Percentiles rank a stretch among this genome's conserved stretches.
These are phyloP conservation scores for Conops quadrifasciatus DNA, from an alignment of 2,888 invertebrate genomes.

Conservation along the genomic window DNA sequence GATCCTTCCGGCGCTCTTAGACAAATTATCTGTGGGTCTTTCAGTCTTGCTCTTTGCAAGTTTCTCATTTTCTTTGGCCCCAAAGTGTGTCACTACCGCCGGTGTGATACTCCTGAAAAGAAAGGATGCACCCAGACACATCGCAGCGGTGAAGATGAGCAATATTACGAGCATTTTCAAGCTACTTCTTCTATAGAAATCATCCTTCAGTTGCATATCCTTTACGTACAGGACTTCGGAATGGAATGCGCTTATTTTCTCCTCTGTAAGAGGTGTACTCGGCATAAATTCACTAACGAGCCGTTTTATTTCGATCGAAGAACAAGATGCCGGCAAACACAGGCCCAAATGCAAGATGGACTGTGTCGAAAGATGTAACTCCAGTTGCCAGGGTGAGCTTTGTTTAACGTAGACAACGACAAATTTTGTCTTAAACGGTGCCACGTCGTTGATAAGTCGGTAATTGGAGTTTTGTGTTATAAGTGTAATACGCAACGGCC, in stretches of 20 bases:
- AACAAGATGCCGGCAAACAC: constrained; percentile 67
- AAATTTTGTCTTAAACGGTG: constrained; percentile 63
- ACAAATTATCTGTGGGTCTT: too few species aligned
- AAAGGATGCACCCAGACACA: constrained; percentile 4
- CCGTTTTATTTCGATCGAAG: constrained; percentile 56
- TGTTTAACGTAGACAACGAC: constrained; percentile 61
- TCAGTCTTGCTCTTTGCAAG: background rate
- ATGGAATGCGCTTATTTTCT: constrained; percentile 55
- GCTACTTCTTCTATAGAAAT: constrained; percentile 16
- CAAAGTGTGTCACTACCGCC: background rate
- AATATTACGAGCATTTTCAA: background rate
- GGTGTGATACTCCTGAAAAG: background rate
- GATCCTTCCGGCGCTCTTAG: background rate
- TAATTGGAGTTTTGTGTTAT: constrained; percentile 57
- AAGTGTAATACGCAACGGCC: constrained; percentile 56
- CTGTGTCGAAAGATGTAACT: constrained; percentile 39
- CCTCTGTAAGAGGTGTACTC: constrained; percentile 54
- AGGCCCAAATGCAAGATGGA: constrained; percentile 67
- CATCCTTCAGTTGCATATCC: constrained; percentile 50
- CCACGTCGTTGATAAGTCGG: constrained; percentile 55
- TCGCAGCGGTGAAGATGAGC: constrained; percentile 3
- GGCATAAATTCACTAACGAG: constrained; percentile 56
- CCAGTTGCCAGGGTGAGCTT: constrained; percentile 48
- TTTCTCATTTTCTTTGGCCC: too few species aligned
- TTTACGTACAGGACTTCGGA: constrained; percentile 60